phyloP scores from a whole-genome alignment of 2,113 vertebrate species.

The Orcinus orca region DNA sequence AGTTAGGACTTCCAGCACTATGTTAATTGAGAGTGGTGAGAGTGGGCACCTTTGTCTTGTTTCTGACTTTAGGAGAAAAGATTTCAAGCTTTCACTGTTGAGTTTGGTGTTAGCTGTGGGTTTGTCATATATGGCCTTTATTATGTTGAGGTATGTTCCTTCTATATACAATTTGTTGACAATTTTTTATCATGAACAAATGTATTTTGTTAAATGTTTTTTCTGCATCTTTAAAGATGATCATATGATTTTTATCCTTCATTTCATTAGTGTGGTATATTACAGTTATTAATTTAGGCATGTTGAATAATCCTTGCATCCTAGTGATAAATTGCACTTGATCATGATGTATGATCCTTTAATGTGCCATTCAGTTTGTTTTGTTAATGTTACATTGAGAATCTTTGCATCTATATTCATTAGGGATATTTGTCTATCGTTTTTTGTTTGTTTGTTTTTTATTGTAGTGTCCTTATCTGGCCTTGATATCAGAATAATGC shows the following conservation, averaged over 20 bases:
- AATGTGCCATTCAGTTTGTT: not conserved
- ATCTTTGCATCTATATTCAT: not conserved
- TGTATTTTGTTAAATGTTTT: not conserved
- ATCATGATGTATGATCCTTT: not conserved
- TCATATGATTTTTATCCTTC: not conserved
- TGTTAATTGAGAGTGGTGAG: not conserved
- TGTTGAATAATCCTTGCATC: not conserved
- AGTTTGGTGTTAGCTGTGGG: not conserved
- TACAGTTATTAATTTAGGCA: not conserved
- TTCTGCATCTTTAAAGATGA: not conserved
- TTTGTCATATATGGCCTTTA: not conserved
- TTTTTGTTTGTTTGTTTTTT: not conserved
- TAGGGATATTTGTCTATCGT: not conserved
- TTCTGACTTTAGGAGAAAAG: not conserved
- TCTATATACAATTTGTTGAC: not conserved
- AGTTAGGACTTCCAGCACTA: not conserved
- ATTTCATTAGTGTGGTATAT: not conserved
- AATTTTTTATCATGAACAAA: not conserved
- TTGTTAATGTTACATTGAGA: not conserved
- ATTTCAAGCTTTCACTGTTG: not conserved
- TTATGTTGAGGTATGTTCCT: not conserved
- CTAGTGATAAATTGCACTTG: not conserved
- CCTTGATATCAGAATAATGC: not conserved
- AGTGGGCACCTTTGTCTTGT: not conserved
- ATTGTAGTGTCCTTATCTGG: not conserved